Evolutionary conservation across 1,140 invertebrate genomes (phyloP).

Genomic region (Vanessa atalanta): DNA sequence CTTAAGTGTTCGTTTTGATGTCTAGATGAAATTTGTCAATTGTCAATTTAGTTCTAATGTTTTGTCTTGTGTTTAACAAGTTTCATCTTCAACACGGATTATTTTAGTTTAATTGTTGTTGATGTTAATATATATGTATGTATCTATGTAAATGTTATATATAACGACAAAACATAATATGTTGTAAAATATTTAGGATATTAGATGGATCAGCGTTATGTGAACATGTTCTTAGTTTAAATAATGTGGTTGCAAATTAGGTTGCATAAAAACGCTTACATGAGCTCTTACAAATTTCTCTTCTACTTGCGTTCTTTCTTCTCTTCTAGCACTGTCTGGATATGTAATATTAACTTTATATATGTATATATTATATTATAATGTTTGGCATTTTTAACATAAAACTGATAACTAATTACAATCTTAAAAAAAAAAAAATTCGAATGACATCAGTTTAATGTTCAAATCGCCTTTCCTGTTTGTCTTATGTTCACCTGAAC

Average conservation of each 20-base stretch:
- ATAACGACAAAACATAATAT: not conserved
- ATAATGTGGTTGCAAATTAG: constrained; percentile 24
- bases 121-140: constrained; percentile 21
- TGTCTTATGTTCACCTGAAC: constrained; percentile 22
- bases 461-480: constrained; percentile 19
- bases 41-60: not conserved
- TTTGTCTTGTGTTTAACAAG: constrained; percentile 10
- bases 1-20: constrained; percentile 16
- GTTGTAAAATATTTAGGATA: constrained; percentile 17
- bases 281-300: constrained; percentile 13
- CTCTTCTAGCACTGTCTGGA: constrained; percentile 5
- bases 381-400: constrained; percentile 5
- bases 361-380: not conserved
- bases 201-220: constrained; percentile 13
- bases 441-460: constrained; percentile 23
- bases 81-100: constrained; percentile 26
- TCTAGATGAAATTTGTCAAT: constrained; percentile 31
- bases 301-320: constrained; percentile 1
- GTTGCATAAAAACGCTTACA: constrained; percentile 31
- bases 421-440: not conserved
- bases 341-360: not conserved
- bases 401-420: constrained; percentile 1
- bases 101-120: constrained; percentile 19
- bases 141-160: constrained; percentile 16
- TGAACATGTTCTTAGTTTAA: constrained; percentile 22